A percentile compares a stretch with the other conserved stretches of the same genome.
Evolutionary conservation across 2,797 vertebrate species (phyloP).

Genomic region (Danio albolineatus): DNA sequence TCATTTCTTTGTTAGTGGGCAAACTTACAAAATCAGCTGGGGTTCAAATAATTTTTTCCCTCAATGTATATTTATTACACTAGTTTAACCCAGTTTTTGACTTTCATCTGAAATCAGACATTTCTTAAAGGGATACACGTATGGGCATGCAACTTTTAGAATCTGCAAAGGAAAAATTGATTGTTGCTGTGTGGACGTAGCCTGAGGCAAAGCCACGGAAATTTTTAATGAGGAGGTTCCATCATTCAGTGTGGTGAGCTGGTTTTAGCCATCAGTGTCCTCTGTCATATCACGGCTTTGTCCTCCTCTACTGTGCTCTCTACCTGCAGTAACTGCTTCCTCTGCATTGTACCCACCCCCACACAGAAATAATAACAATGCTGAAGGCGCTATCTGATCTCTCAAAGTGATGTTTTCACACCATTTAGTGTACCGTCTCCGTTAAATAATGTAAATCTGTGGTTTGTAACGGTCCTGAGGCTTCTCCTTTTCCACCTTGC

Average conservation of each 20-base stretch:
- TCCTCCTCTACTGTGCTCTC: conserved; percentile 28
- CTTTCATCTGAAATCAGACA: too few species aligned
- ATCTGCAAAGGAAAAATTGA: too few species aligned
- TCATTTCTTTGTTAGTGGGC: too few species aligned
- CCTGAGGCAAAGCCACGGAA: conserved; percentile 71
- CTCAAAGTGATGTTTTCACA: conserved; percentile 57
- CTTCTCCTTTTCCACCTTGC: conserved; percentile 20
- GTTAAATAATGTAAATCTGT: conserved; percentile 59
- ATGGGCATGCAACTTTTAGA: too few species aligned
- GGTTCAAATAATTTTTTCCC: too few species aligned
- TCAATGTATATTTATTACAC: too few species aligned
- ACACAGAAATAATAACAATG: conserved; percentile 62
- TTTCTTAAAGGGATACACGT: too few species aligned
- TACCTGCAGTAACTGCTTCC: conserved; percentile 33
- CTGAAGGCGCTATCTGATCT: conserved; percentile 43
- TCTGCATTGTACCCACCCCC: neutral
- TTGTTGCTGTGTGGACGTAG: too few species aligned
- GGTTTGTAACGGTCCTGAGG: conserved; percentile 35
- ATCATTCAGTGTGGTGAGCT: conserved; percentile 71
- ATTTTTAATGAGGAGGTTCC: conserved; percentile 79
- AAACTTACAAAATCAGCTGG: too few species aligned
- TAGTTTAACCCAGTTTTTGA: too few species aligned
- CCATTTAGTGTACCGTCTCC: conserved; percentile 56
- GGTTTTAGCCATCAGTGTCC: conserved; percentile 70
- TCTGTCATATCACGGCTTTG: conserved; percentile 68